These are phyloP conservation scores for Phortica variegata DNA, from an alignment of 1,140 invertebrate species.

Conservation along the genomic window DNA sequence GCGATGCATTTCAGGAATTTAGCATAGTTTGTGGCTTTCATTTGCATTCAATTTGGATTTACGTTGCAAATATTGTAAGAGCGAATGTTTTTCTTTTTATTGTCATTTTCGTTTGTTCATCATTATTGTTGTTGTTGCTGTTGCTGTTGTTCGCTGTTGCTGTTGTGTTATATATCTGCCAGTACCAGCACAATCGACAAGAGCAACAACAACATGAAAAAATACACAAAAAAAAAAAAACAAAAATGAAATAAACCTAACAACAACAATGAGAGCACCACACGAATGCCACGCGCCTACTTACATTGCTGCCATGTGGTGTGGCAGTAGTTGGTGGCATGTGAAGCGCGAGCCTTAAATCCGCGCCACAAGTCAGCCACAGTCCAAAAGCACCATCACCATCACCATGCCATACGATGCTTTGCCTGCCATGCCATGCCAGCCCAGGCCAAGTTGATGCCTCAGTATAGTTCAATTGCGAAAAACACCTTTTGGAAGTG, in stretches of 20 bases:
- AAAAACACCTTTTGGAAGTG: no score
- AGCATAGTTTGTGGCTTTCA: slow-evolving; percentile 56
- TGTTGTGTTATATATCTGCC: slow-evolving; percentile 34
- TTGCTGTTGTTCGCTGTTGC: slow-evolving; percentile 16
- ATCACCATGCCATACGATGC: neutral
- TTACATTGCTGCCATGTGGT: slow-evolving; percentile 49
- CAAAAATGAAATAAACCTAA: slow-evolving; percentile 39
- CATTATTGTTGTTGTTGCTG: slow-evolving; percentile 22
- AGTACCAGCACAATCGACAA: slow-evolving; percentile 19
- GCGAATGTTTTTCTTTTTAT: slow-evolving; percentile 20
- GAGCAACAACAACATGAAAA: slow-evolving; percentile 13
- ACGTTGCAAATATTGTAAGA: slow-evolving; percentile 11
- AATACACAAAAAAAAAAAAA: slow-evolving; percentile 33
- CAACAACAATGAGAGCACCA: slow-evolving; percentile 52
- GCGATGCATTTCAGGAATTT: slow-evolving; percentile 54
- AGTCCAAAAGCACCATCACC: slow-evolving; percentile 21
- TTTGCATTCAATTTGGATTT: slow-evolving; percentile 56
- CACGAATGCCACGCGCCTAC: slow-evolving; percentile 56
- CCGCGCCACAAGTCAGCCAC: slow-evolving; percentile 4
- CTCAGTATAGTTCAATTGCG: no score
- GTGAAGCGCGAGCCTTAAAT: slow-evolving; percentile 38
- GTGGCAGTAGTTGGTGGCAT: no score
- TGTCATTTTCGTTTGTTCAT: neutral
- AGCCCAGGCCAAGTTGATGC: no score
- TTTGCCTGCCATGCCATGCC: neutral